Base-by-base conservation (phyloP, 1,140 invertebrate genomes). In the Leptopilina boulardi region DNA sequence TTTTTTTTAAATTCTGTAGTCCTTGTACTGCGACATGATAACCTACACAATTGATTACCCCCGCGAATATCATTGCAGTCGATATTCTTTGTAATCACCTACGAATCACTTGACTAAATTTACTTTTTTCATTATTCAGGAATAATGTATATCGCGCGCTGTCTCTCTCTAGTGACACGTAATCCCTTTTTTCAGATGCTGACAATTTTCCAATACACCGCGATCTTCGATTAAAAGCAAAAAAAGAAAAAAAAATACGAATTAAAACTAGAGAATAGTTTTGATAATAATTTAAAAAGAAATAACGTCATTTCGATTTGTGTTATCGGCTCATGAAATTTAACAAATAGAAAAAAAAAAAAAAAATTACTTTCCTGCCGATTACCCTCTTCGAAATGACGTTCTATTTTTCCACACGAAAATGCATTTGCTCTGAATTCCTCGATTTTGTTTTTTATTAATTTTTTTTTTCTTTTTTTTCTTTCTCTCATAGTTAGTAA, bases 151-250 rank as follows among this genome's bases (percentile, higher is more conserved):
- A 38, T 38, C 42, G 56, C 44, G 2, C 34, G 5, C 34, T 34
- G 2, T 34, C 30, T 34, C 6, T 34, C 30, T 59, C 30, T 74
- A 59, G 59, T 73, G 51, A 80, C 70, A 75, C 77, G 18, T 76
- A 75, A 73, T 59, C 66, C 71, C 44, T 76, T 81, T 83, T 86
- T 82, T 74, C 83, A 80, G 74, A 82, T 82, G 78, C 73, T 78
- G 78, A 80, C 76, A 78, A 41, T 82, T 77, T 73, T 79, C 26
- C 75, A 56, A n/a, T 54, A 38, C 56, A 74, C 76, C 77, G 72
- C 75, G 77, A 70, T 66, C 59, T 23, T 66, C 59, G 59, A 23
- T 34, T 66, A 34, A 66, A 51, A 66, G 13, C 26, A 30, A 66
- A 66, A 23, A 66, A 66, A 66, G 18, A 66, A 15, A 23, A 30